Evolutionary conservation across 2,113 vertebrate genomes (phyloP), one percentile per base, ranked within the genome.

Genomic region (Monopterus albus): DNA sequence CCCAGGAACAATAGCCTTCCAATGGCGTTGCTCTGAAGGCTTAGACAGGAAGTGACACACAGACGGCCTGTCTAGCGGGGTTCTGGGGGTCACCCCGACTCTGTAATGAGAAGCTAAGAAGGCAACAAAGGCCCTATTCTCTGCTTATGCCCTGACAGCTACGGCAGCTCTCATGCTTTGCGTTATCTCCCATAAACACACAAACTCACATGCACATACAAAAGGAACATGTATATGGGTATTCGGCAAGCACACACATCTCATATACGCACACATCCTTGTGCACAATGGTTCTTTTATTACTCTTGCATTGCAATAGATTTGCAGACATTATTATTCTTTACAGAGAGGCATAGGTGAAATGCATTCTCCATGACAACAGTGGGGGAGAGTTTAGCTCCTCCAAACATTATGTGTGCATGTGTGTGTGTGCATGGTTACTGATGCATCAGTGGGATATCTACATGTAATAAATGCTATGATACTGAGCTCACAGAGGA

Each of bases 1-100:
- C 80, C 70, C 81, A 76, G 83, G 87, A 89, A 92, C 82, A 91
- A 91, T 84, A 85, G 82, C 64, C 77, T 67, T 80, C 89, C 89
- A 85, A 87, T 91, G 77, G 88, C 72, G 14, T 82, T 15, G 79
- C 85, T 87, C 59, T 4, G 40, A 60, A 52, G 61, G 66, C 79
- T 42, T 5, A 66, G 71, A 39, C 89, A 92, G 92, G 92, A 94
- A 92, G 90, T 90, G 91, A 92, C 87, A 88, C 36, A 4, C 78
- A 87, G 88, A 91, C 88, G 79, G 84, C 45, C 72, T 87, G 89
- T 92, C 87, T 91, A 57, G 66, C 42, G 61, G 77, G 85, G 77
- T 75, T 72, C 76, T 75, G 63, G 59, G 45, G 82, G 88, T 90
- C 86, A 91, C 81, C 83, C 86, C 72, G 52, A 84, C 63, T 82